Evolutionary conservation across 1,140 invertebrate genomes (phyloP), one percentile per base, ranked within the genome.

Genomic region (Maconellicoccus hirsutus): DNA sequence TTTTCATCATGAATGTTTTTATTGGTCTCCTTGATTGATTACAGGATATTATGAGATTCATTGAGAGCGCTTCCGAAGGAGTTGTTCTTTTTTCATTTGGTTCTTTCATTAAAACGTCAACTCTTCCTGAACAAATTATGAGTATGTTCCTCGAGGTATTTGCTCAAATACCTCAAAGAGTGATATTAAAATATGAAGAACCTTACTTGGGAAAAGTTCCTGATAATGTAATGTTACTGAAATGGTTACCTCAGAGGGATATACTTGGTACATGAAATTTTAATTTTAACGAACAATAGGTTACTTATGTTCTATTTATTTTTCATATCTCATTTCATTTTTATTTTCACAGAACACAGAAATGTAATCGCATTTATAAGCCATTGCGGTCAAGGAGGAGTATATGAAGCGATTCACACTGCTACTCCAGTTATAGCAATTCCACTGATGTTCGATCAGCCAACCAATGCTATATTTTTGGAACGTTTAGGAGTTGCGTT

Each of bases 141-240:
- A 21, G 33, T 4, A 19, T 19, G 7, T 70, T 70, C 22, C 21
- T n/a, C 3, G 21, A 70, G 1, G 70, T 16, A 21, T 52, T 70
- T 6, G n/a, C 27, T 23, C 1, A 70, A 52, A 12, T 70, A 33
- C 70, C 70, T 42, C 70, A 86, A 74, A 81, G 81, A 59, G 79
- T 87, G 0, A 71, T 87, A 14, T 86, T 84, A 84, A 87, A 87
- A 76, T 83, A 82, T 75, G 85, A 87, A 74, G 77, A 78, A 12
- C 81, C 83, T 23, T 76, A 63, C 0, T 76, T 85, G 72, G 75
- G 76, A 1, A 76, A 78, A 72, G n/a, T n/a, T n/a, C 79, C 82
- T 0, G 71, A 80, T 1, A 87, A 88, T 77, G 80, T 89, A 8
- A 78, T 82, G 23, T 77, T 81, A 0, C 82, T 82, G 71, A 81